These are phyloP conservation scores for Drosophila serrata DNA, from an alignment of 1,140 invertebrate genomes.

Conservation along the genomic window DNA sequence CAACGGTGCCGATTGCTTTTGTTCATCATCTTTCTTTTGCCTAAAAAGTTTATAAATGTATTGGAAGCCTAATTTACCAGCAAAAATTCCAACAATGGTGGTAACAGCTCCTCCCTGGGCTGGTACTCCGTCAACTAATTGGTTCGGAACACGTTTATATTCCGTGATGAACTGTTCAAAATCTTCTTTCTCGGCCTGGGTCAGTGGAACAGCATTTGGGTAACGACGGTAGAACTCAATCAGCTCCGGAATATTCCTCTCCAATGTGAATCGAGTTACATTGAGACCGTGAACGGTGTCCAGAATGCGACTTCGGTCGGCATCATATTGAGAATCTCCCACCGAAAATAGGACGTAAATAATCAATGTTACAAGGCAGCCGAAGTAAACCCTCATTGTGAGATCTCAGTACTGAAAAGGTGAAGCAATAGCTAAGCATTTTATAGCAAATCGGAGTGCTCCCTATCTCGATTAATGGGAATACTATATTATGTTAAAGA, in stretches of 20 bases:
- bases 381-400: conserved; percentile 2
- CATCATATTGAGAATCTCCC: not conserved
- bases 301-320: not conserved
- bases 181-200: not conserved
- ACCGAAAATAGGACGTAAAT: not conserved
- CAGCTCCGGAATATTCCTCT: conserved; percentile 1
- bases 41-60: not conserved
- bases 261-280: not conserved
- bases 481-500: not conserved
- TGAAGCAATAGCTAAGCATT: not conserved
- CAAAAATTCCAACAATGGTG: not conserved
- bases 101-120: conserved; percentile 3
- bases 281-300: not conserved
- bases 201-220: conserved; percentile 2
- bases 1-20: no score
- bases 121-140: conserved; percentile 11
- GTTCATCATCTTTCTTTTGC: not conserved
- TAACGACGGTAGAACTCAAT: conserved; percentile 13
- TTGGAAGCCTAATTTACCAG: not conserved
- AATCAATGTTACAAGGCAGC: not conserved
- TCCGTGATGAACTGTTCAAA: conserved; percentile 11
- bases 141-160: not conserved
- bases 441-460: not conserved
- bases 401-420: not conserved
- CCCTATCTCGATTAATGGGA: not conserved